Evolutionary conservation across 2,888 invertebrate genomes (phyloP), one percentile per base, ranked within the genome.

Genomic region (Cataglyphis livida): DNA sequence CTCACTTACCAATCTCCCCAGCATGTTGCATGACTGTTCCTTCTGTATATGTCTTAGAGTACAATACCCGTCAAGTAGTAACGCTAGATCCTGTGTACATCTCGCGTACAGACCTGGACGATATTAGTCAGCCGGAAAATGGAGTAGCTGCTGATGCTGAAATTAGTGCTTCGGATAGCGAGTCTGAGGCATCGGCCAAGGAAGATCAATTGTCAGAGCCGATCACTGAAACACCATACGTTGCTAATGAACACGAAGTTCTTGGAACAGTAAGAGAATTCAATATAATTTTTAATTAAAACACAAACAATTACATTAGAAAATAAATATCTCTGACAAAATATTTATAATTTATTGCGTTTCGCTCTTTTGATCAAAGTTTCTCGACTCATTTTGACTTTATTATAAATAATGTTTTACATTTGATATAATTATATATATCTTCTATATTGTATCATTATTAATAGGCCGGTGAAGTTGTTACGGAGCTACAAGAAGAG

Each of bases 401-500:
- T 68, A 10, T 78, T 10, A 44, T 44, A 21, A 35, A 41, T 78
- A 59, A 57, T 73, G 4, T 74, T 21, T 51, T 12, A 64, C 18
- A 51, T 38, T 21, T n/a, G 48, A 15, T 12, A 64, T n/a, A 75
- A 41, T 54, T 54, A 1, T 28, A 28, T 28, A 28, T 28, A 28
- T 28, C 7, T 54, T 12, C 54, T 38, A 6, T 51, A 64, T 6
- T 64, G 3, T 61, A 51, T 66, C 9, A 0, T 51, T 44, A 74
- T 64, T 35, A 21, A 65, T 91, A 97, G 97, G 96, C 96, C 25
- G 98, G 98, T 0, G 98, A 97, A 92, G 97, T 98, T 92, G 98
- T 98, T 1, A 98, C 99, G 93, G 99, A 98, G 93, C 96, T 99
- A 32, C 98, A 97, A 0, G 99, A 99, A 82, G 99, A 99, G 94